A percentile compares a stretch with the other conserved stretches of the same genome.
These are phyloP conservation scores for Geopemphigus sp. DNA, from an alignment of 1,140 invertebrate genomes.

Conservation along the genomic window DNA sequence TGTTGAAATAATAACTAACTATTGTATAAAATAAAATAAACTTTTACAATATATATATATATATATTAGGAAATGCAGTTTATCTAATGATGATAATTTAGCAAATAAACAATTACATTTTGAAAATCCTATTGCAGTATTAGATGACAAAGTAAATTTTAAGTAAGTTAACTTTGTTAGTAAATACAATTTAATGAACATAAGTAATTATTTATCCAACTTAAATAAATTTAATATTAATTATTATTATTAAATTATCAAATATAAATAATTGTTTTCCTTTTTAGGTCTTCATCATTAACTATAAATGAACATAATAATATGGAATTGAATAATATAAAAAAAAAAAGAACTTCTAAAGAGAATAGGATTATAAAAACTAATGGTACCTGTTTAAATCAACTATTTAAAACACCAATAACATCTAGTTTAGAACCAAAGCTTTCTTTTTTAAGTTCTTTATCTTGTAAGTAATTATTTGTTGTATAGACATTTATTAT, in stretches of 20 bases:
- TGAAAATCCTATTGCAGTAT: neutral
- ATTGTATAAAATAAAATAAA: no score
- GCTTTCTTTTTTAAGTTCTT: conserved; percentile 44
- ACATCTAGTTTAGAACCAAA: neutral
- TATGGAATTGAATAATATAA: neutral
- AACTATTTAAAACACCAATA: neutral
- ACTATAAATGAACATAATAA: neutral
- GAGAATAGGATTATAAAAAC: neutral
- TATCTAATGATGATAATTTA: neutral
- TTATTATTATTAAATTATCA: no score
- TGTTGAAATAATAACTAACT: neutral
- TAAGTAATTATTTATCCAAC: no score
- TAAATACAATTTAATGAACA: no score
- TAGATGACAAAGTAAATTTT: neutral
- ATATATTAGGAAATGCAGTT: conserved; percentile 20
- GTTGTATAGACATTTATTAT: neutral
- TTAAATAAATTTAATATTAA: no score
- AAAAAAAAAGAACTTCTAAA: neutral
- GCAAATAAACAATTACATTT: neutral
- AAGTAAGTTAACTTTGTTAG: neutral
- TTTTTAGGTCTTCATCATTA: neutral
- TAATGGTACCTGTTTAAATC: neutral
- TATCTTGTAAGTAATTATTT: conserved; percentile 38
- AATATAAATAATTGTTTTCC: neutral
- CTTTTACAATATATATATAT: neutral